phyloP scores from a whole-genome alignment of 2,113 vertebrate species.

The Agapornis roseicollis region DNA sequence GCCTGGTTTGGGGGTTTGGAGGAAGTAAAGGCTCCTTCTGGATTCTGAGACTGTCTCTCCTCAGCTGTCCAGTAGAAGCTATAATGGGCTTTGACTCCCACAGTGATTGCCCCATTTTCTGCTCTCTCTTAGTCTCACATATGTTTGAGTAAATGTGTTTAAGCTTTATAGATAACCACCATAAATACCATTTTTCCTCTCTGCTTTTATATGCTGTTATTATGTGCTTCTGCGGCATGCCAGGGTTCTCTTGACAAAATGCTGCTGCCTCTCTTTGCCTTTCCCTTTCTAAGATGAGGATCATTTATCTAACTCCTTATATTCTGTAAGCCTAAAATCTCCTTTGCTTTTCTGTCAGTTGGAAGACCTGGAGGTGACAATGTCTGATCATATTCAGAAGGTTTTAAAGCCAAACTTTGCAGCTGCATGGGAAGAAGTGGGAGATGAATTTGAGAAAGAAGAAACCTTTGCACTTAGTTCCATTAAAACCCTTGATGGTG shows the following conservation, averaged over 20 bases:
- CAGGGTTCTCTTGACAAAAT: background rate
- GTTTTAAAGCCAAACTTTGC: slow-evolving; percentile 93
- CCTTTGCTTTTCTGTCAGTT: slow-evolving; percentile 72
- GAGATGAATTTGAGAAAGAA: slow-evolving; percentile 94
- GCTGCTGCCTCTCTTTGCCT: background rate
- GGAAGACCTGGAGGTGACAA: slow-evolving; percentile 92
- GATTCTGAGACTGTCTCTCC: background rate
- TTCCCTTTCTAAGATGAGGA: background rate
- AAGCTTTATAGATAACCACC: background rate
- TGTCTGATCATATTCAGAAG: slow-evolving; percentile 95
- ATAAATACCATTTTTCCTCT: accelerated
- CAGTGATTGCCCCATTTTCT: background rate
- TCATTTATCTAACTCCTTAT: background rate
- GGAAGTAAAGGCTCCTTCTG: background rate
- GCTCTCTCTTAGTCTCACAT: background rate
- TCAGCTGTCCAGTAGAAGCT: background rate
- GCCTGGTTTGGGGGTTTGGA: background rate
- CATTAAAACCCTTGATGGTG: slow-evolving; percentile 92
- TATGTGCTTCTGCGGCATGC: background rate
- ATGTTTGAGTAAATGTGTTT: background rate
- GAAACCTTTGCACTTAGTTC: slow-evolving; percentile 95
- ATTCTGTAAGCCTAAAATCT: background rate
- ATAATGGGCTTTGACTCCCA: background rate
- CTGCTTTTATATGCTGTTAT: background rate
- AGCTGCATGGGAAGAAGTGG: slow-evolving; percentile 96